Percentiles rank a stretch among this genome's conserved stretches.
Evolutionary conservation across 1,140 invertebrate genomes (phyloP).

Genomic region (Artemia franciscana): DNA sequence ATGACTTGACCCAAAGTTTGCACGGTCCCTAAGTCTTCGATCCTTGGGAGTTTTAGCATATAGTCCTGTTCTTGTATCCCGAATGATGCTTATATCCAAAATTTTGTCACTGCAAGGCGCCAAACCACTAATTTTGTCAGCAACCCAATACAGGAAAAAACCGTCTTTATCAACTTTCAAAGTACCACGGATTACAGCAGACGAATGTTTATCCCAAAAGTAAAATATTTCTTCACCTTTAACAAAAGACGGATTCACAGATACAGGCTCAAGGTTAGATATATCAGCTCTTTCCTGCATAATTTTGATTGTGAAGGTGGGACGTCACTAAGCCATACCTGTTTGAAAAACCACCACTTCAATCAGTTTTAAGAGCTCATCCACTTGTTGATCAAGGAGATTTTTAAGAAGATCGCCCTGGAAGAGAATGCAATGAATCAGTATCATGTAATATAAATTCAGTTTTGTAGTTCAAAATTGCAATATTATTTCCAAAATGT

Average conservation of each 20-base stretch:
- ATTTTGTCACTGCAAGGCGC: slow-evolving; percentile 82
- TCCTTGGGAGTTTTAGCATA: slow-evolving; percentile 82
- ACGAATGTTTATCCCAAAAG: slow-evolving; percentile 92
- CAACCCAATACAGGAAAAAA: slow-evolving; percentile 74
- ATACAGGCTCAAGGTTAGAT: slow-evolving; percentile 38
- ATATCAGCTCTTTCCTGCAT: slow-evolving; percentile 30
- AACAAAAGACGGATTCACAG: slow-evolving; percentile 55
- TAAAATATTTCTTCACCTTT: slow-evolving; percentile 81
- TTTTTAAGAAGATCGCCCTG: no score
- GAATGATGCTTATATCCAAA: slow-evolving; percentile 67
- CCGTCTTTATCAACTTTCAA: slow-evolving; percentile 68
- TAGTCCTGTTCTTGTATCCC: slow-evolving; percentile 69
- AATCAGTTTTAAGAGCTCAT: no score
- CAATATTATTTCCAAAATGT: no score
- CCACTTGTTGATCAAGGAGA: no score
- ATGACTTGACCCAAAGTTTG: slow-evolving; percentile 63
- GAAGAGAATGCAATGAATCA: no score
- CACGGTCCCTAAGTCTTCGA: slow-evolving; percentile 52
- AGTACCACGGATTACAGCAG: slow-evolving; percentile 63
- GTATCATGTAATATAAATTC: no score
- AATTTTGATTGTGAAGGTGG: no score
- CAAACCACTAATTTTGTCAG: slow-evolving; percentile 85
- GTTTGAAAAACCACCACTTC: no score
- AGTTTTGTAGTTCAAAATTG: no score
- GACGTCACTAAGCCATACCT: no score